Percentiles rank a stretch among this genome's conserved stretches.
These are phyloP conservation scores for Chironomus tepperi DNA, from an alignment of 1,140 invertebrate genomes.

Conservation along the genomic window DNA sequence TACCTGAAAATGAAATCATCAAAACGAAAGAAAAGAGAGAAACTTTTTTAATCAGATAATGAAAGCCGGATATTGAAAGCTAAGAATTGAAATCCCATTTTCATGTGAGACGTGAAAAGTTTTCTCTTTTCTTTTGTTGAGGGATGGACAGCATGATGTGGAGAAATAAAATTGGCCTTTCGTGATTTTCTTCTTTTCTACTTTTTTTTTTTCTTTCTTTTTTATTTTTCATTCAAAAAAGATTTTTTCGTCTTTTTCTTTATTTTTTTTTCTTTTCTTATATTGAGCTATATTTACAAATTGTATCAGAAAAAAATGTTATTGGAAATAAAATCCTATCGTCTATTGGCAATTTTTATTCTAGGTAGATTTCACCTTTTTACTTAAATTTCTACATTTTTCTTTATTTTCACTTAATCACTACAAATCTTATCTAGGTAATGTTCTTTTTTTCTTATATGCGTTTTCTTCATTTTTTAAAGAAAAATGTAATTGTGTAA, in stretches of 20 bases:
- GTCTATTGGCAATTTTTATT: no score
- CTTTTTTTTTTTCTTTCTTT: background rate
- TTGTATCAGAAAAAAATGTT: no score
- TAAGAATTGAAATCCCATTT: slow-evolving; percentile 7
- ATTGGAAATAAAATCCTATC: no score
- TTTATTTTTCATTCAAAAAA: background rate
- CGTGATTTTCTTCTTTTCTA: background rate
- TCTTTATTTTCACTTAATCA: no score
- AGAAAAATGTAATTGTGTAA: no score
- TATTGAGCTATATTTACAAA: background rate
- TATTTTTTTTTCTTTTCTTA: background rate
- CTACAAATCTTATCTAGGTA: no score
- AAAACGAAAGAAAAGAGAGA: background rate
- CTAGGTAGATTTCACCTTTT: no score
- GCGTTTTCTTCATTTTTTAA: no score
- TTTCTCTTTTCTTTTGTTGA: background rate
- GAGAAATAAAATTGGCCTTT: background rate
- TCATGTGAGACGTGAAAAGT: background rate
- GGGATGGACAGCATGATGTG: background rate
- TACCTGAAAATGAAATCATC: background rate
- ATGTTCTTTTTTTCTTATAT: no score
- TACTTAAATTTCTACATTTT: no score
- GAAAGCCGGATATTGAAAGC: background rate
- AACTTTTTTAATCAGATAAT: slow-evolving; percentile 9
- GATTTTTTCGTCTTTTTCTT: no score